Evolutionary conservation across 1,140 invertebrate genomes (phyloP).

Genomic region (Hydropsyche tenuis): DNA sequence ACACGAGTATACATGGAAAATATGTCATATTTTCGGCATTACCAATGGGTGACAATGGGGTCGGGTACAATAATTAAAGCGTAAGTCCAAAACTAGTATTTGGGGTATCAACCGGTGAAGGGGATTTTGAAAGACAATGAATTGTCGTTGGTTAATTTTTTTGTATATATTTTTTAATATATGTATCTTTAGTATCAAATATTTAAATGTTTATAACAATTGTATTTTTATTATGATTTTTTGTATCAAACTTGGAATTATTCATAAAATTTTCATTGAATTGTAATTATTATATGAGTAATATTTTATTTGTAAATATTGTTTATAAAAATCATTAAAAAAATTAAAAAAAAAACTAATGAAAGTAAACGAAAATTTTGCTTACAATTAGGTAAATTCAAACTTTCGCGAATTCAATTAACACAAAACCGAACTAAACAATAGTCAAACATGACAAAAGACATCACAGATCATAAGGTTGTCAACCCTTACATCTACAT

Average conservation of each 20-base stretch:
- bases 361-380: no score
- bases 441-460: neutral
- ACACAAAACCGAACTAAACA: no score
- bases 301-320: no score
- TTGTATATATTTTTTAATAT: neutral
- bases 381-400: no score
- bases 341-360: no score
- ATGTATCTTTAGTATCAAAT: constrained; percentile 39
- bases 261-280: no score
- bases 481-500: neutral
- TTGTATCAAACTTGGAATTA: no score
- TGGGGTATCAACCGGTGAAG: neutral
- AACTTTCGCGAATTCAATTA: no score
- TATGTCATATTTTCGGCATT: neutral
- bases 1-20: neutral
- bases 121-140: constrained; percentile 44
- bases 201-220: constrained; percentile 44
- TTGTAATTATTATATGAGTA: no score
- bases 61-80: neutral
- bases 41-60: neutral
- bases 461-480: neutral
- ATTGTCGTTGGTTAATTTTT: constrained; percentile 45
- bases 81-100: constrained; percentile 19
- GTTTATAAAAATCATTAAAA: no score
- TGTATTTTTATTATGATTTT: constrained; percentile 49